These are phyloP conservation scores for Drosophila bipectinata DNA, from an alignment of 1,140 invertebrate species.

Conservation along the genomic window DNA sequence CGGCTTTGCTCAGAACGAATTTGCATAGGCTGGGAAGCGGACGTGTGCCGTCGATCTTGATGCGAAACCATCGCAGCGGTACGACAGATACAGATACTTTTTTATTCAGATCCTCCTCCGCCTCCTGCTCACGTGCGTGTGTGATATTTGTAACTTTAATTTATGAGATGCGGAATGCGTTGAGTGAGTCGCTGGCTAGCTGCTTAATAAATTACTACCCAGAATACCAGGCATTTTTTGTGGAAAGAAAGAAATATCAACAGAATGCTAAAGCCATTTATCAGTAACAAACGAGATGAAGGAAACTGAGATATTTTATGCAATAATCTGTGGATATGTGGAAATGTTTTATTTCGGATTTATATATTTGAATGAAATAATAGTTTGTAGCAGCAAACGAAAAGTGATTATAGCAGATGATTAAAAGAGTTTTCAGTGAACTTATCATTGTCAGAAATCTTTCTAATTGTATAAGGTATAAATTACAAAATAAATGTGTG, in stretches of 20 bases:
- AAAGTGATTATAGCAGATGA: constrained; percentile 1
- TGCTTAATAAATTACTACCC: constrained; percentile 63
- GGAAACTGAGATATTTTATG: constrained; percentile 28
- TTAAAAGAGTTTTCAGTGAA: neutral
- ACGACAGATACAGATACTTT: constrained; percentile 50
- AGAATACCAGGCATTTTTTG: constrained; percentile 60
- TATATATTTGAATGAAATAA: neutral
- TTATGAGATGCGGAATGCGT: constrained; percentile 66
- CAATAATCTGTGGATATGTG: constrained; percentile 50
- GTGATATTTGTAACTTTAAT: constrained; percentile 67
- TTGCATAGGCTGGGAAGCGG: constrained; percentile 64
- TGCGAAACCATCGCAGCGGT: constrained; percentile 48
- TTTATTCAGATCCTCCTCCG: constrained; percentile 11
- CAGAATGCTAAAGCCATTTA: constrained; percentile 60
- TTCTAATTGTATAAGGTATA: neutral
- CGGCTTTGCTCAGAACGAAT: constrained; percentile 60
- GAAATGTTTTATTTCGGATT: constrained; percentile 34
- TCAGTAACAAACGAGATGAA: constrained; percentile 55
- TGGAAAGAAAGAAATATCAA: constrained; percentile 39
- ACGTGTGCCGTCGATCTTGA: constrained; percentile 54
- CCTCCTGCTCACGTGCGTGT: constrained; percentile 24
- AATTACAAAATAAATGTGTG: neutral
- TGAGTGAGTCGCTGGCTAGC: constrained; percentile 51
- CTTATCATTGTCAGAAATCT: neutral
- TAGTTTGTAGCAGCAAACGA: neutral